Conservation (phyloP, 2,888 invertebrate genomes). For the Laspeyria flexula region DNA sequence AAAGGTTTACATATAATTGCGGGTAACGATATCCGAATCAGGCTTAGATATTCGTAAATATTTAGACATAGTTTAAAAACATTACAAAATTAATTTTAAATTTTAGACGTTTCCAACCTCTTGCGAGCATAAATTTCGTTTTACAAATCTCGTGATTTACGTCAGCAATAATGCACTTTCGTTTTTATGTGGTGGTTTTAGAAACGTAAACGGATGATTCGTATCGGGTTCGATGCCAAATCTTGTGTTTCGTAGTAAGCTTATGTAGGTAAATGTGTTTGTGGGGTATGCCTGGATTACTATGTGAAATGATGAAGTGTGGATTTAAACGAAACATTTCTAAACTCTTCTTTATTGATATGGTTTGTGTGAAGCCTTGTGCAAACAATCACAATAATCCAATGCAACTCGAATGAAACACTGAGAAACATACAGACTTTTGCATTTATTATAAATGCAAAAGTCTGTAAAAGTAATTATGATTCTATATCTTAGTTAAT, state of each 20-base stretch:
- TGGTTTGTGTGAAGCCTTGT: neutral
- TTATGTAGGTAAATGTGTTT: neutral
- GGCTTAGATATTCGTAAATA: no score
- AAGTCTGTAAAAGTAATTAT: no score
- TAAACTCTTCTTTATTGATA: neutral
- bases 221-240: constrained; percentile 26
- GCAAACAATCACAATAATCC: no score
- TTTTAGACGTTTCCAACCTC: neutral
- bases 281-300: constrained; percentile 1
- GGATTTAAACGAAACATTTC: neutral
- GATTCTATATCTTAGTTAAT: no score
- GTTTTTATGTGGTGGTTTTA: constrained; percentile 16
- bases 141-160: constrained; percentile 23
- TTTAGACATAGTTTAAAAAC: no score
- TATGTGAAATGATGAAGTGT: constrained; percentile 1
- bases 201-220: constrained; percentile 27
- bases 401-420: no score
- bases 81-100: neutral
- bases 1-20: no score
- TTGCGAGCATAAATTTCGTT: constrained; percentile 1
- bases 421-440: no score
- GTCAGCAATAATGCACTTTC: constrained; percentile 15
- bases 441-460: no score
- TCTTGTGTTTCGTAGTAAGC: neutral
- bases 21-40: no score